Evolutionary conservation across 2,888 invertebrate species (phyloP).

Genomic region (Nomada fucata): DNA sequence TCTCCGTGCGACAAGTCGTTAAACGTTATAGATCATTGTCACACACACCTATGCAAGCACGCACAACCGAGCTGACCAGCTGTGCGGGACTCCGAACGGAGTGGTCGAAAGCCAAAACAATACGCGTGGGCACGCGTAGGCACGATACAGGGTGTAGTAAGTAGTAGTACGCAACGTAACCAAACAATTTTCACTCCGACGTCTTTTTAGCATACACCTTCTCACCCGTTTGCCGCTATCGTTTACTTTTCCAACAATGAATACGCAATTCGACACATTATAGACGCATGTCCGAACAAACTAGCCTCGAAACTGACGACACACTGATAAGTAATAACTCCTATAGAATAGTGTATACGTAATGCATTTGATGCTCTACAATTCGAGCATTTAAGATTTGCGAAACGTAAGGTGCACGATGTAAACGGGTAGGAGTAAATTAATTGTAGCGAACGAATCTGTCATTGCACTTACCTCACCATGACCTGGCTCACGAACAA

Average conservation of each 20-base stretch:
- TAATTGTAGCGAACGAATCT: neutral
- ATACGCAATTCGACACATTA: neutral
- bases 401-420: neutral
- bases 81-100: constrained; percentile 32
- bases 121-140: constrained; percentile 33
- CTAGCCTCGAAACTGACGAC: neutral
- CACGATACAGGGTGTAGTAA: neutral
- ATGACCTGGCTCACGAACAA: constrained; percentile 78
- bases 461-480: constrained; percentile 78
- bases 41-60: constrained; percentile 59
- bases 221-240: too few relatives aligned
- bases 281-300: neutral
- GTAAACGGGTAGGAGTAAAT: constrained; percentile 12
- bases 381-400: neutral
- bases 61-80: constrained; percentile 50
- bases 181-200: neutral
- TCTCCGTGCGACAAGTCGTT: constrained; percentile 61
- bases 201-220: neutral
- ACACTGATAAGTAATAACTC: neutral
- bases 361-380: neutral
- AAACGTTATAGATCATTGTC: constrained; percentile 71
- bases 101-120: constrained; percentile 64
- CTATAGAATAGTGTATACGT: neutral
- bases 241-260: neutral
- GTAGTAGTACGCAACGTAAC: neutral